Evolutionary conservation across 1,140 invertebrate species (phyloP).

Genomic region (Drosophila mojavensis): DNA sequence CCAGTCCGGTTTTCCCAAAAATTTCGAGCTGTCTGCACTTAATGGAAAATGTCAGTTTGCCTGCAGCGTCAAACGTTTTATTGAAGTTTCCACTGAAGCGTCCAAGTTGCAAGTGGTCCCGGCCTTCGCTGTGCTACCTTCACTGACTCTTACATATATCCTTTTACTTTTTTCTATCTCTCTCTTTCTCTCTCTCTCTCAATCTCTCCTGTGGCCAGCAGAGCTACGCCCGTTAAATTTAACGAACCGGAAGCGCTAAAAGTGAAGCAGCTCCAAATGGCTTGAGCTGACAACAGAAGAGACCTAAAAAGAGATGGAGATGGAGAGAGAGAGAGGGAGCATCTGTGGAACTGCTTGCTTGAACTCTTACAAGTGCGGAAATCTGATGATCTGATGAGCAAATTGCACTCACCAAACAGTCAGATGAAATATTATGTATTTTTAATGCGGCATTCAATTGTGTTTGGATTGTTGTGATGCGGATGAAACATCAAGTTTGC

Average conservation of each 20-base stretch:
- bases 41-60: slow-evolving; percentile 81
- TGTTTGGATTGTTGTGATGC: not conserved
- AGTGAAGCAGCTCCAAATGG: slow-evolving; percentile 46
- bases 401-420: slow-evolving; percentile 16
- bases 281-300: slow-evolving; percentile 7
- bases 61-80: slow-evolving; percentile 80
- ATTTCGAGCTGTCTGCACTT: slow-evolving; percentile 72
- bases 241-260: slow-evolving; percentile 76
- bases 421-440: slow-evolving; percentile 32
- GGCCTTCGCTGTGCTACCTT: slow-evolving; percentile 36
- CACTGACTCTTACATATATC: slow-evolving; percentile 6
- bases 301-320: not conserved
- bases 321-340: too few species aligned
- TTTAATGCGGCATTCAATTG: slow-evolving; percentile 19
- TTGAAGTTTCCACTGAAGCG: slow-evolving; percentile 72
- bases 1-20: not conserved
- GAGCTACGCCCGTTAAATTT: slow-evolving; percentile 56
- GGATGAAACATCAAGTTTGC: not conserved
- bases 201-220: slow-evolving; percentile 37
- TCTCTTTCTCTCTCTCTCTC: slow-evolving; percentile 17
- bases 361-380: slow-evolving; percentile 29
- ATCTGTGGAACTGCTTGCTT: not conserved
- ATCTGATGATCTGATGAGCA: slow-evolving; percentile 34
- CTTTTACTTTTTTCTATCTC: slow-evolving; percentile 2
- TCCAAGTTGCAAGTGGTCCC: slow-evolving; percentile 23